These are phyloP conservation scores for Neolamprologus sp. DNA, from an alignment of 2,113 vertebrate genomes.

Conservation along the genomic window DNA sequence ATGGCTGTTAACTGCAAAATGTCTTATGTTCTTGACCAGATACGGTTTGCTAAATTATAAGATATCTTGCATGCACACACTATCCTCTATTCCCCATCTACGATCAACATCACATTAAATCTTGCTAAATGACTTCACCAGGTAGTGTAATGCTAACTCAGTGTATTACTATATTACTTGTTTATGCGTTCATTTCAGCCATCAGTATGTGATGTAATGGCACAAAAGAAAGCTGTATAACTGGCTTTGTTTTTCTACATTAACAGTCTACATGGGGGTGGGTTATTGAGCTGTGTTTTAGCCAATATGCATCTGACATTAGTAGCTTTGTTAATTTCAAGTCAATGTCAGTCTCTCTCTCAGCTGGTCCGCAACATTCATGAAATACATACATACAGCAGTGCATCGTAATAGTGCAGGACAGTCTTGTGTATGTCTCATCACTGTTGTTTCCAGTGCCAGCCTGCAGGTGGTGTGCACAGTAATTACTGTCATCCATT, in stretches of 20 bases:
- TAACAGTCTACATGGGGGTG: background rate
- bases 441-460: background rate
- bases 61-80: background rate
- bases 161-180: accelerated
- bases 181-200: background rate
- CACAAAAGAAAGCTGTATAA: background rate
- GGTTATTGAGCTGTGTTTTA: background rate
- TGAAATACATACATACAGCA: accelerated
- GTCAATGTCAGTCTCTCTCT: accelerated
- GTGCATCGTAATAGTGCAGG: background rate
- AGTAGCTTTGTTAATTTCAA: accelerated
- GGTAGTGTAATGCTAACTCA: background rate
- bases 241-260: accelerated
- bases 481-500: background rate
- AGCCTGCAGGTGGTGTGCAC: background rate
- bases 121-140: background rate
- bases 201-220: accelerated
- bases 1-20: too few species aligned
- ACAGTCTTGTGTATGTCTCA: background rate
- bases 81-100: background rate
- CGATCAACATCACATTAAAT: accelerated
- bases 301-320: background rate
- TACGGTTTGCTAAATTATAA: background rate
- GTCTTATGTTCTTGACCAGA: too few species aligned
- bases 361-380: background rate